Percentiles rank a stretch among this genome's conserved stretches.
Evolutionary conservation across 2,888 invertebrate genomes (phyloP).

Genomic region (Erannis defoliaria): DNA sequence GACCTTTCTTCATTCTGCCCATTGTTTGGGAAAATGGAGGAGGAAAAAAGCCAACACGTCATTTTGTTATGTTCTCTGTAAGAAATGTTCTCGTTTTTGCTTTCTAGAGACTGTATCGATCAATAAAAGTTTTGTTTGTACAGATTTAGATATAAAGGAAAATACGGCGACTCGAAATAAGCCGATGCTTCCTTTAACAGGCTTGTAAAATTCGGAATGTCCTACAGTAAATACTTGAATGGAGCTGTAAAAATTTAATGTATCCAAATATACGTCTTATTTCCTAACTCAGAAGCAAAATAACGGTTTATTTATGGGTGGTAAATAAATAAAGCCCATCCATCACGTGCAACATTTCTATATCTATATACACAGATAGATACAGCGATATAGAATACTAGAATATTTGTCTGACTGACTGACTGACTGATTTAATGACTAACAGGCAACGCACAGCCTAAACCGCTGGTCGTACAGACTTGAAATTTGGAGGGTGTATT

Average conservation of each 20-base stretch:
- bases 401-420: too few species aligned
- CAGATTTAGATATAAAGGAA: constrained; percentile 24
- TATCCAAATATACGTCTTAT: constrained; percentile 31
- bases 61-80: constrained; percentile 21
- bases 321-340: constrained; percentile 23
- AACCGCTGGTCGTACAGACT: too few species aligned
- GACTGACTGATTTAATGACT: too few species aligned
- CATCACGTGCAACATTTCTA: constrained; percentile 9
- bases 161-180: constrained; percentile 26
- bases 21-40: constrained; percentile 40
- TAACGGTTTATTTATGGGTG: constrained; percentile 21
- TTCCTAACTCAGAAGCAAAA: constrained; percentile 22
- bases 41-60: constrained; percentile 34
- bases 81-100: constrained; percentile 5
- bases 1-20: constrained; percentile 32
- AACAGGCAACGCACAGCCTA: too few species aligned
- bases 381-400: background rate
- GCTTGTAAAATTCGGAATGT: constrained; percentile 34
- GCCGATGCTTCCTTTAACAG: constrained; percentile 22
- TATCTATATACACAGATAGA: background rate
- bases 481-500: too few species aligned
- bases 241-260: constrained; percentile 30
- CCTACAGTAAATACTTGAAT: constrained; percentile 28
- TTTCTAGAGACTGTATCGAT: constrained; percentile 16
- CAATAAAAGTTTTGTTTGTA: constrained; percentile 22